Conservation (phyloP, 1,140 invertebrate genomes). For the Metaphire vulgaris region DNA sequence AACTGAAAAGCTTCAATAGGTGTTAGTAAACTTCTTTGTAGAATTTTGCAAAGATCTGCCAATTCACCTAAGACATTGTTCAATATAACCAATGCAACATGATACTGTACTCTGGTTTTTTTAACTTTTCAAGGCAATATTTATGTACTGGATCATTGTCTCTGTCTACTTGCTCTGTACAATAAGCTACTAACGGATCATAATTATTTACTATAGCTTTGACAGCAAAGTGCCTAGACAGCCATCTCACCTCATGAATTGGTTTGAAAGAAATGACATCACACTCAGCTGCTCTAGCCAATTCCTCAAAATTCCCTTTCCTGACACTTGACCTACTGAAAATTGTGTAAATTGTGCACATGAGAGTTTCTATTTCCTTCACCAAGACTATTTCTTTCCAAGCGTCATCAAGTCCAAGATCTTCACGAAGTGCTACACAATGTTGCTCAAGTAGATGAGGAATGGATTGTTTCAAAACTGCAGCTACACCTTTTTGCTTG, state of each 20-base stretch:
- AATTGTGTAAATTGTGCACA: no score
- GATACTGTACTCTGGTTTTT: not conserved
- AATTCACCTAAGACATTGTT: not conserved
- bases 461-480: not conserved
- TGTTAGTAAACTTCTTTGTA: constrained; percentile 2
- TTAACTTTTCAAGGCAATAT: no score
- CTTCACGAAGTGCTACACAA: constrained; percentile 1
- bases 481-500: constrained; percentile 2
- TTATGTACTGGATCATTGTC: not conserved
- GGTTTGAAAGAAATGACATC: no score
- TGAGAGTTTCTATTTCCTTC: no score
- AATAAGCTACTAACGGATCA: not conserved
- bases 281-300: no score
- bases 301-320: no score
- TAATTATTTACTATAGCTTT: not conserved
- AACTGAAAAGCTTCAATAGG: no score
- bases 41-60: not conserved
- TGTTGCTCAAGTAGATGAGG: constrained; percentile 12
- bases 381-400: no score
- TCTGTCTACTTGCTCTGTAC: not conserved
- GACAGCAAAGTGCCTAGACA: not conserved
- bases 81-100: not conserved
- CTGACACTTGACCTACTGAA: no score
- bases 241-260: not conserved
- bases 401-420: no score